Conservation (phyloP, 2,888 invertebrate species). For the Linnaemya tessellans region DNA sequence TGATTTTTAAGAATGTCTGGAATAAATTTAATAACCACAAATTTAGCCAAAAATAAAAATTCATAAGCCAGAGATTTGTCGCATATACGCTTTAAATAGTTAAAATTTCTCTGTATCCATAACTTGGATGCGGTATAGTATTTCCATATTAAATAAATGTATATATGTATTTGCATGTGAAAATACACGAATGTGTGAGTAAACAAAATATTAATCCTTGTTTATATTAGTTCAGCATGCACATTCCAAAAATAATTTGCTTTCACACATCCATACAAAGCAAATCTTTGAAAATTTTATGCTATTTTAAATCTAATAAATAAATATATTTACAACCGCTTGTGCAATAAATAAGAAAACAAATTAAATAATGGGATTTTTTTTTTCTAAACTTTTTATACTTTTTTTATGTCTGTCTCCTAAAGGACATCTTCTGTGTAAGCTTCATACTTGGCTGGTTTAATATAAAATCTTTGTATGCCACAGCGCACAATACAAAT, state of each 20-base stretch:
- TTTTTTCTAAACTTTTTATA: not conserved
- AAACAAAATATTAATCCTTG: not conserved
- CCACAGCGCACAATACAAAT: conserved; percentile 7
- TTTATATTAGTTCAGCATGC: not conserved
- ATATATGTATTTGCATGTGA: not conserved
- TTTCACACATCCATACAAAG: not conserved
- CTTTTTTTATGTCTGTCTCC: conserved; percentile 9
- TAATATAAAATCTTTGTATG: conserved; percentile 23
- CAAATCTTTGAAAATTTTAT: not conserved
- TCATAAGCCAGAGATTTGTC: too few relatives aligned
- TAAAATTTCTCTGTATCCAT: too few relatives aligned
- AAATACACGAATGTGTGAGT: too few relatives aligned
- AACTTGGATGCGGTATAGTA: too few relatives aligned
- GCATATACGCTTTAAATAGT: too few relatives aligned
- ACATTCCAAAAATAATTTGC: not conserved
- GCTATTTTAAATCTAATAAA: not conserved
- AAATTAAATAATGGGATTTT: conserved; percentile 45
- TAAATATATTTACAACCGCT: not conserved
- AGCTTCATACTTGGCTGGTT: not conserved
- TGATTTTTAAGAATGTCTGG: too few relatives aligned
- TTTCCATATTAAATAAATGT: too few relatives aligned
- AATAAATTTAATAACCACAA: too few relatives aligned
- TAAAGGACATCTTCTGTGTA: conserved; percentile 29
- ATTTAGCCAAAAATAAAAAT: too few relatives aligned
- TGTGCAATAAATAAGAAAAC: not conserved